Percentiles rank a stretch among this genome's conserved stretches.
Evolutionary conservation across 2,113 vertebrate species (phyloP).

Genomic region (Alethe diademata): DNA sequence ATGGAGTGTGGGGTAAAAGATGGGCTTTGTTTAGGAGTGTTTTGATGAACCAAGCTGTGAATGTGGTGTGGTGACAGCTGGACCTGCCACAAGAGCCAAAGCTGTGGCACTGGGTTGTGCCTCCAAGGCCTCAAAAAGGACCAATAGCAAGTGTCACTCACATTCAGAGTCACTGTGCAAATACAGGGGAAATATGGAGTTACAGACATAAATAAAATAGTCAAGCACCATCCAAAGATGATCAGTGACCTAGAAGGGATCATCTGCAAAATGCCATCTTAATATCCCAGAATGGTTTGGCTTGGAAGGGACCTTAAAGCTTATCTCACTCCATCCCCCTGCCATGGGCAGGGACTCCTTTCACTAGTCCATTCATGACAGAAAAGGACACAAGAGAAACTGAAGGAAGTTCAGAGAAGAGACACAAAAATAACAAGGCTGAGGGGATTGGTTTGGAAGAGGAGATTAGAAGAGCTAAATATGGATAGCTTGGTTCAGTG

Average conservation of each 20-base stretch:
- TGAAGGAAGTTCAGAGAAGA: background rate
- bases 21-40: background rate
- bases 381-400: background rate
- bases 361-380: background rate
- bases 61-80: background rate
- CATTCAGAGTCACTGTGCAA: background rate
- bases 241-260: background rate
- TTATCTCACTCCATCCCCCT: background rate
- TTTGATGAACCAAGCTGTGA: background rate
- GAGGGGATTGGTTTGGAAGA: background rate
- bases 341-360: background rate
- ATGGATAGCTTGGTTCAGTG: background rate
- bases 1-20: background rate
- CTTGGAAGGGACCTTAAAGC: background rate
- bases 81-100: background rate
- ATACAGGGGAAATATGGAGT: accelerated
- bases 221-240: background rate
- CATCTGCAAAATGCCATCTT: background rate
- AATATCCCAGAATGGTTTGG: background rate
- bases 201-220: background rate
- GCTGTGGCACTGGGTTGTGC: background rate
- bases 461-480: slow-evolving; percentile 31
- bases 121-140: background rate
- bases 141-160: background rate
- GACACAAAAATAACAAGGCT: background rate